Evolutionary conservation across 1,140 invertebrate genomes (phyloP).

Genomic region (Drosophila kanapiae): DNA sequence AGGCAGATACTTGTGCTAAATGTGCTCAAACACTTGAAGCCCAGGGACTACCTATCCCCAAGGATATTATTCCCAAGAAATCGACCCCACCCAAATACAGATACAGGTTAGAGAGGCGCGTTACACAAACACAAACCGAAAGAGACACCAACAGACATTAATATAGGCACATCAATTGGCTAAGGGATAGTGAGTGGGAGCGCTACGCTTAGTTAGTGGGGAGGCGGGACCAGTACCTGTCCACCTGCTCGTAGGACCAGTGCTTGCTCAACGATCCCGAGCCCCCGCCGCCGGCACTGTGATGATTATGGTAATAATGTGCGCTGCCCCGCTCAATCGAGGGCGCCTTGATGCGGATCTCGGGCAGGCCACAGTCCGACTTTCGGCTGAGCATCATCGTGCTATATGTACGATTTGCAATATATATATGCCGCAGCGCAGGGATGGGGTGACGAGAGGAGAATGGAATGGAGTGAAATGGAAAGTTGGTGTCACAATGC

Average conservation of each 20-base stretch:
- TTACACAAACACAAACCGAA: slow-evolving; percentile 51
- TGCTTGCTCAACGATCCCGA: slow-evolving; percentile 79
- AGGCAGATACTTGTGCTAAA: too few relatives aligned
- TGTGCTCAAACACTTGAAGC: too few relatives aligned
- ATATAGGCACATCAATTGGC: slow-evolving; percentile 40
- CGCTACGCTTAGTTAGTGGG: slow-evolving; percentile 42
- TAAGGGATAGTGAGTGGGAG: slow-evolving; percentile 25
- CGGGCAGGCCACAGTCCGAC: slow-evolving; percentile 89
- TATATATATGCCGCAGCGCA: slow-evolving; percentile 26
- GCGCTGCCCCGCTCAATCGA: slow-evolving; percentile 89
- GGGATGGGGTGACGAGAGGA: slow-evolving; percentile 31
- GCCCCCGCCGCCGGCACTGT: slow-evolving; percentile 85
- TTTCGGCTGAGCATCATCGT: slow-evolving; percentile 87
- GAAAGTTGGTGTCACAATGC: slow-evolving; percentile 48
- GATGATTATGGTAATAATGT: slow-evolving; percentile 60
- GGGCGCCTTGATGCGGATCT: slow-evolving; percentile 91
- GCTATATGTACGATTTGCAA: slow-evolving; percentile 47
- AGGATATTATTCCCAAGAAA: background rate
- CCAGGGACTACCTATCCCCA: background rate
- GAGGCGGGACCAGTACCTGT: slow-evolving; percentile 76
- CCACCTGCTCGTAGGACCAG: slow-evolving; percentile 84
- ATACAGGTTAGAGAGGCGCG: slow-evolving; percentile 21
- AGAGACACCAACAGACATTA: slow-evolving; percentile 39
- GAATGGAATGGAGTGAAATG: slow-evolving; percentile 45
- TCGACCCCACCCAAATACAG: slow-evolving; percentile 14